Evolutionary conservation across 2,797 vertebrate genomes (phyloP), one percentile per base, ranked within the genome.

Genomic region (Pristis pectinata): DNA sequence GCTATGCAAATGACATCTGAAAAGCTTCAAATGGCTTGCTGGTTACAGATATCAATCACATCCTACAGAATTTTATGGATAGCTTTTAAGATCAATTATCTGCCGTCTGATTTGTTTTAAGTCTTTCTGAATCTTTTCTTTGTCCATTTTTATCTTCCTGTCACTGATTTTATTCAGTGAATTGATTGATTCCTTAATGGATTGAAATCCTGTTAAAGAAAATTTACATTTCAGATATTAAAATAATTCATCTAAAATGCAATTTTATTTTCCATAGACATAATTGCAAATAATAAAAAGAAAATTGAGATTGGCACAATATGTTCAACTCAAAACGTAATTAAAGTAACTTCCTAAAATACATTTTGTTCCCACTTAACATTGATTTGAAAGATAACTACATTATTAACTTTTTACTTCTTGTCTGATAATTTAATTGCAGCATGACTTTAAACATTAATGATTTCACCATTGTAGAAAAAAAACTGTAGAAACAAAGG

Each of bases 161-260:
- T 97, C 97, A 91, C 96, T 95, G 95, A 98, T 98, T 96, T 97
- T 96, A 96, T 96, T 97, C 95, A 98, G 96, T 95, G 97, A 97
- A 92, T 96, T 96, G 67, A 98, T 97, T 95, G 98, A 97, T 37
- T 98, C 98, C 0, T 96, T 96, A 95, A 98, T 96, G 0, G 97
- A 97, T 94, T 97, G 96, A 96, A 98, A 98, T 94, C 98, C 98
- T 98, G 96, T 95, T 82, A 95, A 95, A 95, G 56, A 64, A 76
- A 79, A 30, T 30, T 34, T 76, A 10, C 24, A 85, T 79, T 67
- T 41, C 4, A 74, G 1, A n/a, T 19, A n/a, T 94, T 67, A 44
- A 91, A 67, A 19, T 56, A 53, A 19, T 93, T 49, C 0, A 41
- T 93, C 30, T 56, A 91, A 91, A 67, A 94, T 49, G 30, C 41